A percentile compares a stretch with the other conserved stretches of the same genome.
Conservation (phyloP, 2,888 invertebrate species). For the Aphidoletes aphidimyza region DNA sequence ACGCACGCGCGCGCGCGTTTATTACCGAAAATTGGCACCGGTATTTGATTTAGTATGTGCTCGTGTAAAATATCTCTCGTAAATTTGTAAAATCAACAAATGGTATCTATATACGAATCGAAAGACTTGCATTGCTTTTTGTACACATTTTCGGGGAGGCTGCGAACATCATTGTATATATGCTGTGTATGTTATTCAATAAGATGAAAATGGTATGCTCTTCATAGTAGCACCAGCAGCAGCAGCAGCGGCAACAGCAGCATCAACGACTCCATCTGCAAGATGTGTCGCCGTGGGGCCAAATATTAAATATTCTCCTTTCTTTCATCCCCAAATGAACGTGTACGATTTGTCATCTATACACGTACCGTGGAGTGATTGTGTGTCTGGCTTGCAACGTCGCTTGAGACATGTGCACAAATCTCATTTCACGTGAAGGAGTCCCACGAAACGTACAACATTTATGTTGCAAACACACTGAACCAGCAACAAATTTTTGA, state of each 20-base stretch:
- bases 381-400: background rate
- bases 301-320: background rate
- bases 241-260: too few species aligned
- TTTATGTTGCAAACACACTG: too few species aligned
- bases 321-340: background rate
- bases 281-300: background rate
- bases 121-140: slow-evolving; percentile 31
- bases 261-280: background rate
- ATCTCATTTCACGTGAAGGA: background rate
- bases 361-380: background rate
- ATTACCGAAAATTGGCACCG: background rate
- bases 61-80: slow-evolving; percentile 18
- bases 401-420: slow-evolving; percentile 11
- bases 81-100: slow-evolving; percentile 45
- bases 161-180: background rate
- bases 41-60: background rate
- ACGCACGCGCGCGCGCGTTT: background rate
- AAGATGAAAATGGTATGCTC: too few species aligned
- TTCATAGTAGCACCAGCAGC: too few species aligned
- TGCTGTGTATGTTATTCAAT: background rate
- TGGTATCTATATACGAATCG: slow-evolving; percentile 29
- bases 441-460: background rate
- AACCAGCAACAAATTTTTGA: too few species aligned
- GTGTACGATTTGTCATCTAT: background rate
- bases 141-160: background rate